phyloP scores from a whole-genome alignment of 2,797 vertebrate genomes.

The Pithecia hirsuta region DNA sequence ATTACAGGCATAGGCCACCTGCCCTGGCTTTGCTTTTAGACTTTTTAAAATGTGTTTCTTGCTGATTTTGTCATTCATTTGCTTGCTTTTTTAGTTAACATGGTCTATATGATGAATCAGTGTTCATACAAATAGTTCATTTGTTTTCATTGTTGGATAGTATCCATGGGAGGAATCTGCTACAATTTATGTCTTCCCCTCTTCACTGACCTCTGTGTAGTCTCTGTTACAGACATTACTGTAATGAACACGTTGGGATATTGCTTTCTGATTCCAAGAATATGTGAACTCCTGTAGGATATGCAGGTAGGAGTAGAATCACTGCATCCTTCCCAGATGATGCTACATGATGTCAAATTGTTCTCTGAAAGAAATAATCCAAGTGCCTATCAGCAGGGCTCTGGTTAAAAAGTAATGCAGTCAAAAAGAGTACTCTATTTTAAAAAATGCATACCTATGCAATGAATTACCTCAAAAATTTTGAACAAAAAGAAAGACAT shows the following conservation, averaged over 20 bases:
- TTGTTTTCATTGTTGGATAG: neutral
- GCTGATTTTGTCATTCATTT: neutral
- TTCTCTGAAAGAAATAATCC: neutral
- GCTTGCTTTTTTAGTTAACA: neutral
- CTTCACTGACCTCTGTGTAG: neutral
- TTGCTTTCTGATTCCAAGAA: neutral
- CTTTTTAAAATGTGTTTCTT: neutral
- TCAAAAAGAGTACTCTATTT: neutral
- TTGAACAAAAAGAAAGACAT: neutral
- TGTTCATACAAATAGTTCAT: neutral
- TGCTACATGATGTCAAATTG: neutral
- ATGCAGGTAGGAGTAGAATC: neutral
- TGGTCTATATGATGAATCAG: neutral
- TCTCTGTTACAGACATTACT: neutral
- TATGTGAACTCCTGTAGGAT: neutral
- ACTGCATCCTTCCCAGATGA: neutral
- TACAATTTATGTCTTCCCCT: neutral
- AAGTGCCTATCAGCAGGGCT: neutral
- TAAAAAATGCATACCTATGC: neutral
- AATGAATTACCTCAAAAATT: neutral
- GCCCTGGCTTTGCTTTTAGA: neutral
- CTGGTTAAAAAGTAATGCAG: neutral
- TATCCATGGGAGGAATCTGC: neutral
- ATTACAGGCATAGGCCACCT: fast-evolving
- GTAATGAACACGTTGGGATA: neutral